Evolutionary conservation across 1,140 invertebrate species (phyloP), one percentile per base, ranked within the genome.

Genomic region (Drosophila paulistorum): DNA sequence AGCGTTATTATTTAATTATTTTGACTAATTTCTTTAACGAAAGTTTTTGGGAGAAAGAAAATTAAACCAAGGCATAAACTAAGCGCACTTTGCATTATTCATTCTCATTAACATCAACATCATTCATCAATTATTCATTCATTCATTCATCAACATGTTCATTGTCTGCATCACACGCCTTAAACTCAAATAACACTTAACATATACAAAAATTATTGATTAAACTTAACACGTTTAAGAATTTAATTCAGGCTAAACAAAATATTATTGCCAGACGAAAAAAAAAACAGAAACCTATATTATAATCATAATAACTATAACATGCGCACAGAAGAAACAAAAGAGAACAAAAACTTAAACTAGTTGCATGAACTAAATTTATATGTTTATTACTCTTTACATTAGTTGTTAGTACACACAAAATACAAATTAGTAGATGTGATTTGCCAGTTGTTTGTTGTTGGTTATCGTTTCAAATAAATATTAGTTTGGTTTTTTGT

Each of bases 131-230:
- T 51, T 9, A 51, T 51, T 20, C 17, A 11, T 13, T 23, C 10
- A 23, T 51, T 51, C 45, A 23, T 51, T 20, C 17, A 20, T 48
- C 37, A 13, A 11, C 37, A 39, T 13, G 1, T 39, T 39, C 11
- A 48, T 48, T 7, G 45, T 51, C 10, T 10, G 17, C 45, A 20
- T 23, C 45, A 51, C 61, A 45, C 62, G 67, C 37, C 76, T 82
- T 82, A 79, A 86, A 87, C 83, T 87, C 72, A 87, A 89, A 87
- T 87, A 87, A 87, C 83, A 87, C 83, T 87, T 87, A 87, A 83
- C 73, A 83, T 41, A 82, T 87, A 86, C 76, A 58, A 75, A 81
- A 66, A 74, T 68, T 71, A 67, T 58, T 70, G 65, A 83, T 67
- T 76, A 71, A 87, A 79, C 76, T 77, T 81, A 83, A 83, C 72